Evolutionary conservation across 1,140 invertebrate genomes (phyloP), one percentile per base, ranked within the genome.

Genomic region (Armadillidium nasatum): DNA sequence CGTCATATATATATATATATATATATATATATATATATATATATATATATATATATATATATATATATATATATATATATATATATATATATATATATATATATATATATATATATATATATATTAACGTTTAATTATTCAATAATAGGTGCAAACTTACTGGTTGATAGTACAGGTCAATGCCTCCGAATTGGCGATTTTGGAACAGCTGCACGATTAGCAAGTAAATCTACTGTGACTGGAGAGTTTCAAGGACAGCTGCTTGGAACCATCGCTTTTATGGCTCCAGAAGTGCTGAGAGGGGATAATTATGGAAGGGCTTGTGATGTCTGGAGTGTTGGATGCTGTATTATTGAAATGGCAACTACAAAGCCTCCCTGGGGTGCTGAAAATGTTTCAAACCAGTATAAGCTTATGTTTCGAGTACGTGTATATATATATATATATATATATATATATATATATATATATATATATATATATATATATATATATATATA

Each of bases 281-380:
- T 88, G 87, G 87, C 87, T 23, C 87, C 87, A 76, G 87, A 88
- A 83, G 87, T 88, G n/a, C 81, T 88, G 71, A 79, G 86, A 71
- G 87, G 87, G 4, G 86, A 87, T 77, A 83, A 83, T 71, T 88
- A 88, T 82, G 87, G 87, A 10, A 79, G 86, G 60, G 84, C 85
- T 7, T 87, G 87, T 83, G 87, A 88, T 81, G 82, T 88, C 4
- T 88, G 87, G 87, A 86, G 86, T 82, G 83, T 87, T 11, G 87
- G 87, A 4, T 88, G 87, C 82, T 83, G 83, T 46, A 84, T 88
- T 72, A 86, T 88, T 60, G 87, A 88, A 79, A 88, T 88, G 87
- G 82, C 83, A 7, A 87, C 86, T 21, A 84, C 83, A 19, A 85
- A 85, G 76, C 86, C 87, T 15, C 87, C 87, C 4, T 88, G 87